A percentile compares a stretch with the other conserved stretches of the same genome.
phyloP scores from a whole-genome alignment of 2,797 vertebrate species.

The Pogonophryne albipinna region DNA sequence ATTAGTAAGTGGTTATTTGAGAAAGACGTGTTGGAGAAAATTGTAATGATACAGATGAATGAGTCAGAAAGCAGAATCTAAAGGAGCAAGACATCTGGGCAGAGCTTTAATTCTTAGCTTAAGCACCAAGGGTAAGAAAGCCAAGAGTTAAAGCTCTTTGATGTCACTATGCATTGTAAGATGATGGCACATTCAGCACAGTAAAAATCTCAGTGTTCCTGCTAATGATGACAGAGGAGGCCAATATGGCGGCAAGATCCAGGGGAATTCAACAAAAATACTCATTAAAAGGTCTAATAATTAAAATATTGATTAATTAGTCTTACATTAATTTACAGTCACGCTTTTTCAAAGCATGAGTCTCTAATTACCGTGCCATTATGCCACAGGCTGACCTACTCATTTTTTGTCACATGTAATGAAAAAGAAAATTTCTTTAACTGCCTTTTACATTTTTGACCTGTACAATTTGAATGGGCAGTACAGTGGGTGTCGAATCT shows the following conservation, averaged over 20 bases:
- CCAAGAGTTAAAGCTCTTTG: slow-evolving; percentile 56
- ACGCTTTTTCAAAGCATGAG: slow-evolving; percentile 97
- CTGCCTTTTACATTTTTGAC: slow-evolving; percentile 99
- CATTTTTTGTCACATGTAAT: slow-evolving; percentile 94
- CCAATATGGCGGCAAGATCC: slow-evolving; percentile 86
- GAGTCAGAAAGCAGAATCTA: slow-evolving; percentile 37
- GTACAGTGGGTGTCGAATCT: slow-evolving; percentile 89
- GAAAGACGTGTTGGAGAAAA: slow-evolving; percentile 14
- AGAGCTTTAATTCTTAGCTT: slow-evolving; percentile 53
- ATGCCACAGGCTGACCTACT: slow-evolving; percentile 93
- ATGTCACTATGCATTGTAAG: slow-evolving; percentile 56
- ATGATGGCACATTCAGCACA: slow-evolving; percentile 64
- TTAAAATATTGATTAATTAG: slow-evolving; percentile 99
- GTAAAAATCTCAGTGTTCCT: slow-evolving; percentile 80
- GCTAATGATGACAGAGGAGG: slow-evolving; percentile 89
- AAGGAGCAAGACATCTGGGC: slow-evolving; percentile 33
- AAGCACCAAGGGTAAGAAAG: slow-evolving; percentile 34
- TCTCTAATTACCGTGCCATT: slow-evolving; percentile 95
- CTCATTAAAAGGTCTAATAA: slow-evolving; percentile 99
- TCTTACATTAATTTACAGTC: slow-evolving; percentile 98
- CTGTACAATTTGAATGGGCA: slow-evolving; percentile 99
- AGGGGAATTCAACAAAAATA: slow-evolving; percentile 93
- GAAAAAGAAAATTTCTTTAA: slow-evolving; percentile 97
- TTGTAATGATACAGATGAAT: slow-evolving; percentile 38
- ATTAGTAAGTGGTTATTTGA: slow-evolving; percentile 46